phyloP scores from a whole-genome alignment of 2,888 invertebrate genomes.

The Amiota communis region DNA sequence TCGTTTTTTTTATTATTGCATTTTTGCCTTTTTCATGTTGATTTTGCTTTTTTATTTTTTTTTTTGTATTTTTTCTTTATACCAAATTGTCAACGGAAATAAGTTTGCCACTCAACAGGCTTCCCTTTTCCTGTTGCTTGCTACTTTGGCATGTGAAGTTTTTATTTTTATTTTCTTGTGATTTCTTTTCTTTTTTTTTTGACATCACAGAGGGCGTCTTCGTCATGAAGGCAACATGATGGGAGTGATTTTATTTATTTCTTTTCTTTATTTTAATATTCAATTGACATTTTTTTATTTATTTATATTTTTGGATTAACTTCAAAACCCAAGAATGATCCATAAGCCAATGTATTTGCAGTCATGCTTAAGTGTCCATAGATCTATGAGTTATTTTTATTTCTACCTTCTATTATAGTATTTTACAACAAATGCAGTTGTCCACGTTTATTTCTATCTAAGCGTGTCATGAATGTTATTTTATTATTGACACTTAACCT shows the following conservation, averaged over 20 bases:
- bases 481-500: too few relatives aligned
- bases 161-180: not conserved
- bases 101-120: constrained; percentile 69
- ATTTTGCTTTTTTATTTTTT: constrained; percentile 21
- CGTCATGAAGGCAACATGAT: not conserved
- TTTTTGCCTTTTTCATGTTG: constrained; percentile 1
- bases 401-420: too few relatives aligned
- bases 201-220: not conserved
- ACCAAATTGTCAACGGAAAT: constrained; percentile 69
- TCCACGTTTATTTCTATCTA: too few relatives aligned
- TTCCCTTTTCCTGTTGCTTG: constrained; percentile 68
- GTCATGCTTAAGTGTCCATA: too few relatives aligned
- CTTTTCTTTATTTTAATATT: not conserved
- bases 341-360: too few relatives aligned
- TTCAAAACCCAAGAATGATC: too few relatives aligned
- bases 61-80: constrained; percentile 47
- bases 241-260: constrained; percentile 23
- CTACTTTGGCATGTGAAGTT: constrained; percentile 30
- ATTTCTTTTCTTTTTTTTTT: constrained; percentile 31
- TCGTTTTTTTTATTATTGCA: not conserved
- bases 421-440: too few relatives aligned
- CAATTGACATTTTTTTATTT: too few relatives aligned
- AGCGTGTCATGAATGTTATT: too few relatives aligned
- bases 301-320: too few relatives aligned
- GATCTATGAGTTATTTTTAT: too few relatives aligned